Percentiles rank a stretch among this genome's conserved stretches.
Conservation (phyloP, 2,888 invertebrate species). For the Mesoligia furuncula region DNA sequence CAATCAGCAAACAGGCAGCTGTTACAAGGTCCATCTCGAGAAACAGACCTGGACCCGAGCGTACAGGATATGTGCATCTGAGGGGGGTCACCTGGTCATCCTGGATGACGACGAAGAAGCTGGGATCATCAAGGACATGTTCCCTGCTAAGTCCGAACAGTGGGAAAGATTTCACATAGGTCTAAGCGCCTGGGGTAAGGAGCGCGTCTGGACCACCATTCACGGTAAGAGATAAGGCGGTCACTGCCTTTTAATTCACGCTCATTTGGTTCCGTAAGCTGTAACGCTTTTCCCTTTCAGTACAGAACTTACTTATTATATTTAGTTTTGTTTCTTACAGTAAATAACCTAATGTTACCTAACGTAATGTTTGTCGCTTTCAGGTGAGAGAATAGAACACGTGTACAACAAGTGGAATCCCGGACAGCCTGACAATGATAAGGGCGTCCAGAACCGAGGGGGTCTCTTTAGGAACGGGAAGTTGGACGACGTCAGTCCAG, state of each 20-base stretch:
- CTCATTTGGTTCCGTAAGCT: background rate
- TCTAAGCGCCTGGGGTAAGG: conserved; percentile 27
- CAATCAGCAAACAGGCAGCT: conserved; percentile 45
- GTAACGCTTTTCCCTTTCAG: background rate
- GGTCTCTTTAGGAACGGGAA: background rate
- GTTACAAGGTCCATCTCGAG: conserved; percentile 37
- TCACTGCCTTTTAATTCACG: background rate
- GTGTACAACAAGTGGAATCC: conserved; percentile 22
- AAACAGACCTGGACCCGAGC: conserved; percentile 24
- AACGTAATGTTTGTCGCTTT: conserved; percentile 5
- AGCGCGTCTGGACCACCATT: conserved; percentile 23
- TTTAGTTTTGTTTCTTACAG: background rate
- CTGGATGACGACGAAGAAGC: conserved; percentile 36
- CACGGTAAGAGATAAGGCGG: background rate
- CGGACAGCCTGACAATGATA: conserved; percentile 20
- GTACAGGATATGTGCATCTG: conserved; percentile 34
- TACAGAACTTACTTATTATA: background rate
- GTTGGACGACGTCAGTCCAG: conserved; percentile 16
- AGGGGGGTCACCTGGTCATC: conserved; percentile 43
- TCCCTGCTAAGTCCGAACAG: conserved; percentile 5
- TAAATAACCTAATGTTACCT: background rate
- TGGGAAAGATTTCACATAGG: conserved; percentile 27
- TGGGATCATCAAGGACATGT: conserved; percentile 19
- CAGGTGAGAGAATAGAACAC: conserved; percentile 32
- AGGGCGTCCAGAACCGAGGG: conserved; percentile 14